Conservation (phyloP, 2,113 vertebrate genomes). For the Eptatretus burgeri region DNA sequence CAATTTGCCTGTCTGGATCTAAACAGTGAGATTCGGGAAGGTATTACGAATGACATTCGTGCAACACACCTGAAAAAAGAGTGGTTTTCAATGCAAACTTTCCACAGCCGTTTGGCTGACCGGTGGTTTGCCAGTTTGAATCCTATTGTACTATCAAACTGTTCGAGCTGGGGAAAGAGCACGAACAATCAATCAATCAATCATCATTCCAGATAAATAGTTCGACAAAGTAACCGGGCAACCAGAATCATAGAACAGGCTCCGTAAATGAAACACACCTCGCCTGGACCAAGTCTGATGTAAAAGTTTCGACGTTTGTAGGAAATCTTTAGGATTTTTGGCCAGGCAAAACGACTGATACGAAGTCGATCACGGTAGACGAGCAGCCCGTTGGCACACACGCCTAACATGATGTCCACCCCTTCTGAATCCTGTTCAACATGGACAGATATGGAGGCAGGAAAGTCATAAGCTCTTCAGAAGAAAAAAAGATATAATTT, state of each 20-base stretch:
- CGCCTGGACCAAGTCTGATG: slow-evolving; percentile 88
- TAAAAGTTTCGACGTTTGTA: slow-evolving; percentile 98
- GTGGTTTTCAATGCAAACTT: slow-evolving; percentile 93
- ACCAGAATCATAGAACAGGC: no score
- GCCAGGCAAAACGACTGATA: slow-evolving; percentile 97
- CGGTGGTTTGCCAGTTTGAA: slow-evolving; percentile 87
- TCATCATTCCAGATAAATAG: no score
- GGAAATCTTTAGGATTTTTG: slow-evolving; percentile 98
- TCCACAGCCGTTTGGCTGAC: slow-evolving; percentile 77
- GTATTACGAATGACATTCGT: no score
- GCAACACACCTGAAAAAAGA: slow-evolving; percentile 63
- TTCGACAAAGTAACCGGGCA: no score
- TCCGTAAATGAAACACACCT: slow-evolving; percentile 24
- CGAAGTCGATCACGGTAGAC: slow-evolving; percentile 82
- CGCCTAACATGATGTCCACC: slow-evolving; percentile 88
- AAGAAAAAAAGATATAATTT: no score
- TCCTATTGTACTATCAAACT: slow-evolving; percentile 91
- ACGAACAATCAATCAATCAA: no score
- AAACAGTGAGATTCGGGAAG: no score
- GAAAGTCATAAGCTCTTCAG: no score
- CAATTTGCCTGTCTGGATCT: no score
- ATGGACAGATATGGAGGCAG: not conserved
- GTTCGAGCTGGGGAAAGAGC: slow-evolving; percentile 34
- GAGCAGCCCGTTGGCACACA: slow-evolving; percentile 78
- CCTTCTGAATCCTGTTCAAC: slow-evolving; percentile 69